Base-by-base conservation (phyloP, 2,797 vertebrate species). In the Amazona ochrocephala region DNA sequence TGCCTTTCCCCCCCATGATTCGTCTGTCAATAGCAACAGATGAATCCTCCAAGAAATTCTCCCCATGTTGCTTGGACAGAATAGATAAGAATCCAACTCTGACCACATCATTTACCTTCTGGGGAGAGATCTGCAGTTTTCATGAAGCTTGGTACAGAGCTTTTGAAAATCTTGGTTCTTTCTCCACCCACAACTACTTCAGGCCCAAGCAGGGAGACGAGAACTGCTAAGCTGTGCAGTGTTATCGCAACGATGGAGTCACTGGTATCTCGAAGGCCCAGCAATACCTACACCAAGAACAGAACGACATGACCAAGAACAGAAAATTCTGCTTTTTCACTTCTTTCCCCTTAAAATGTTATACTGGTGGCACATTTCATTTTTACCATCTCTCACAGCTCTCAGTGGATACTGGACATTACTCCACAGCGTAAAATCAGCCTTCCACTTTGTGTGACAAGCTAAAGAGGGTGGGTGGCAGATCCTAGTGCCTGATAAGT, bases 141-240 rank as follows among this genome's bases (percentile, higher is more conserved):
- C 64, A 98, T 98, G 96, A 99, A 99, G 95, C 98, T 98, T 27
- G 99, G 99, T 10, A 98, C 99, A 47, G 98, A 99, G 89, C 98
- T 98, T 97, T 99, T 99, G 97, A 99, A 99, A 96, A 99, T 99
- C 97, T 99, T 99, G 2, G 97, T 98, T 97, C 99, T 98, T 95
- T 99, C 98, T 80, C 99, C 99, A 65, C 99, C 99, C 47, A 99
- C 99, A 75, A 99, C 99, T 50, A 99, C 98, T 66, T 99, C 98
- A 66, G 99, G 99, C 56, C 99, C 99, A 5, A 99, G 98, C 32
- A 99, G 94, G 15, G 99, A 99, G 72, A 99, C 99, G 21, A 99
- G 97, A 90, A 99, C 98, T 0, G 99, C 99, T 54, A 99, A 97
- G 97, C 99, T 98, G 95, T 99, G 99, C 91, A 99, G 98, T 0